Evolutionary conservation across 2,888 invertebrate genomes (phyloP).

Genomic region (Mythimna lalbum): DNA sequence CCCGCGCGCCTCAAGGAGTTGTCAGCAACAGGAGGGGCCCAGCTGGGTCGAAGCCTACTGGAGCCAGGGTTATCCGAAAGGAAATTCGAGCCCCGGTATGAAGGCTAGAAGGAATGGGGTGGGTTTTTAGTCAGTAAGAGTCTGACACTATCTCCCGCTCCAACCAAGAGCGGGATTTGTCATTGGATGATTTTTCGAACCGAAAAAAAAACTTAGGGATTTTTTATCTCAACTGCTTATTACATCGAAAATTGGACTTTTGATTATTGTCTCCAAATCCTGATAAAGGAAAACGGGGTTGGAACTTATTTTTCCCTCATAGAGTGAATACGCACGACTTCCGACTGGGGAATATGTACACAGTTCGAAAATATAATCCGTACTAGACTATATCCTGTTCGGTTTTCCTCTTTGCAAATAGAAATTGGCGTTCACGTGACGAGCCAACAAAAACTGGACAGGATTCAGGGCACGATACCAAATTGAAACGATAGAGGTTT

Average conservation of each 20-base stretch:
- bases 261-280: conserved; percentile 25
- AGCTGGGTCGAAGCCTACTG: too few relatives aligned
- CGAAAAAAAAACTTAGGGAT: too few relatives aligned
- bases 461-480: conserved; percentile 1
- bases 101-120: too few relatives aligned
- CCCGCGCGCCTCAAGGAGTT: too few relatives aligned
- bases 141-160: too few relatives aligned
- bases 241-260: conserved; percentile 17
- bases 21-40: too few relatives aligned
- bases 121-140: too few relatives aligned
- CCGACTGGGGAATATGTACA: conserved; percentile 1
- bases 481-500: conserved; percentile 18
- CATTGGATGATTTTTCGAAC: too few relatives aligned
- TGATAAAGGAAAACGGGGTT: conserved; percentile 16
- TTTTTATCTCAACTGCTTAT: conserved; percentile 3
- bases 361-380: conserved; percentile 43
- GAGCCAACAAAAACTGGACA: conserved; percentile 14
- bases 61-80: too few relatives aligned
- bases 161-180: too few relatives aligned
- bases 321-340: conserved; percentile 20
- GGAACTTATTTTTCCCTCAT: conserved; percentile 18
- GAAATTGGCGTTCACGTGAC: conserved; percentile 30
- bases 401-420: conserved; percentile 38
- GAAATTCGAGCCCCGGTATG: too few relatives aligned
- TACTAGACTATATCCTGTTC: conserved; percentile 18